Base-by-base conservation (phyloP, 2,888 invertebrate genomes). In the Rhodophaea formosa region DNA sequence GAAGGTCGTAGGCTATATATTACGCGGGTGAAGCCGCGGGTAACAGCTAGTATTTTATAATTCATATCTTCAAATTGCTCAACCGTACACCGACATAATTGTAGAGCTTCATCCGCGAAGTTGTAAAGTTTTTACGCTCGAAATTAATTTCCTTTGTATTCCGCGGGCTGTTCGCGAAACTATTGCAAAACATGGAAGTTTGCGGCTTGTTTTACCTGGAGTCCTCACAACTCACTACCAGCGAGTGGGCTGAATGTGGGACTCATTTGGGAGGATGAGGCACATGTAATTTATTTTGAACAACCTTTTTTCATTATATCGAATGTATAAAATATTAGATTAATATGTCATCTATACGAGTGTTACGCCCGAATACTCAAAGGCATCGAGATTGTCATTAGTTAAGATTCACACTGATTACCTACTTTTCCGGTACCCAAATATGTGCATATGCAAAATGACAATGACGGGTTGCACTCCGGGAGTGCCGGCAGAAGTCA, bases 151-250 rank as follows among this genome's bases (percentile, higher is more conserved):
- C 57, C 70, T 71, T 68, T 71, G 70, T 75, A 65, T 66, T 60
- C 62, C 59, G 57, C 64, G 68, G 73, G 75, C 77, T 75, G 76
- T 82, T 76, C 59, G 66, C 65, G 59, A 64, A 82, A 83, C 81
- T 77, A 82, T 82, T 79, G 65, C 63, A 63, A 67, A 80, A 79
- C 77, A 78, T 72, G 69, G 65, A 71, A 73, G 72, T 75, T 72
- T 74, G 55, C n/a, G 55, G 55, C 35, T 17, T 32, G 45, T 43
- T 43, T 15, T 30, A 30, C 10, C 53, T 53, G 6, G 10, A 44
- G 47, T 39, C 46, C 35, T 51, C 51, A 35, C 32, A 10, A 49
- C 17, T 49, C 15, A 32, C 2, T 15, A 30, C 30, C 2, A 32
- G 16, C 49, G n/a, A 32, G 16, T 10, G 35, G 12, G 8, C 30